Percentiles rank a stretch among this genome's conserved stretches.
phyloP scores from a whole-genome alignment of 37 sponge, comb jelly and placozoan genomes.

The Crambe crambe region DNA sequence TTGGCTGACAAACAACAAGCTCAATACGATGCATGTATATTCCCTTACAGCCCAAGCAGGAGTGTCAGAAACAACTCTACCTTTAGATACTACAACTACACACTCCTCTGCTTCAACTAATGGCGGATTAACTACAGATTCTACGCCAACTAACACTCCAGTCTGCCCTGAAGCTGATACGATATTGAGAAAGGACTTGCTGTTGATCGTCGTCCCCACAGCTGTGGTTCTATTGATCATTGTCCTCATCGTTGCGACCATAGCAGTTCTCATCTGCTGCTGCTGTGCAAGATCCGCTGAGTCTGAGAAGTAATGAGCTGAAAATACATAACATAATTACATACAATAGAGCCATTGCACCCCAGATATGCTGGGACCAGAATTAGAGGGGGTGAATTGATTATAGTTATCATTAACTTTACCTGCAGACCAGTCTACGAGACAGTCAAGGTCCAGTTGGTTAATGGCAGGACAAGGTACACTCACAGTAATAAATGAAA shows the following conservation, averaged over 20 bases:
- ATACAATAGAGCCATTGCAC: too few species aligned
- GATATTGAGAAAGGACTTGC: background rate
- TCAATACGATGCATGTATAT: too few species aligned
- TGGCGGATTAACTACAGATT: background rate
- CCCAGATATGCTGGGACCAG: too few species aligned
- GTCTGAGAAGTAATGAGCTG: background rate
- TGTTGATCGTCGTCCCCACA: constrained; percentile 11
- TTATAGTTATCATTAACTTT: background rate
- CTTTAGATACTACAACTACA: background rate
- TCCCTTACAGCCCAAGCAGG: too few species aligned
- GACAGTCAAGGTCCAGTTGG: background rate
- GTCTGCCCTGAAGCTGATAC: background rate
- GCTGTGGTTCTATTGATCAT: constrained; percentile 8
- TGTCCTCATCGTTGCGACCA: background rate
- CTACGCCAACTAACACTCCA: background rate
- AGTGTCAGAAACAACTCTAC: background rate
- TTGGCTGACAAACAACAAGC: too few species aligned
- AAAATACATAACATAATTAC: too few species aligned
- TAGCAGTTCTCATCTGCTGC: constrained; percentile 5
- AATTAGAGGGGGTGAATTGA: too few species aligned
- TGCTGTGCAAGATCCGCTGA: background rate
- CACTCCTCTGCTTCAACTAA: background rate
- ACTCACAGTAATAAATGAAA: background rate
- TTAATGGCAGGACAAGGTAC: background rate
- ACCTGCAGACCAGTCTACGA: background rate